Conservation (phyloP, 53 echinoderm and acorn worm species). For the Luidia sarsii region DNA sequence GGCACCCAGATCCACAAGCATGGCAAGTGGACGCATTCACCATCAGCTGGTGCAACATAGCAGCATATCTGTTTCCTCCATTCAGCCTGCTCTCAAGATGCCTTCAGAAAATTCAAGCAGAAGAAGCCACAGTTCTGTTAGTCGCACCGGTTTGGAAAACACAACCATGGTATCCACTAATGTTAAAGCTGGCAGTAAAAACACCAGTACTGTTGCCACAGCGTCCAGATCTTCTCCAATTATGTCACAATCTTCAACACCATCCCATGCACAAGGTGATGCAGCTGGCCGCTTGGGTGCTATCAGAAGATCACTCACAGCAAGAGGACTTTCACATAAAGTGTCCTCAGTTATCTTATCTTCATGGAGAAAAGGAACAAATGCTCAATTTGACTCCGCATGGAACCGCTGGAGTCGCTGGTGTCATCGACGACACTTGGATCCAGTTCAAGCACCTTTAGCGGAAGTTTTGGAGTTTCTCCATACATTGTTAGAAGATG, state of each 20-base stretch:
- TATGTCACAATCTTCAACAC: neutral
- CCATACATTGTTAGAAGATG: conserved; percentile 7
- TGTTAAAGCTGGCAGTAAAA: neutral
- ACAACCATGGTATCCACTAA: conserved; percentile 12
- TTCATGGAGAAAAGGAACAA: conserved; percentile 19
- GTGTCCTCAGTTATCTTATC: conserved; percentile 3
- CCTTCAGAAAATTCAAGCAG: conserved; percentile 6
- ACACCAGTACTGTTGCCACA: conserved; percentile 5
- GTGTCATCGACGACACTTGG: conserved; percentile 15
- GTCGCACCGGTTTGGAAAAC: neutral
- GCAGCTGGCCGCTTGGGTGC: neutral
- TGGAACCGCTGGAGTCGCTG: conserved; percentile 3
- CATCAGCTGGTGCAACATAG: neutral
- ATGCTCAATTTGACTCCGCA: neutral
- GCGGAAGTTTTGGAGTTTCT: conserved; percentile 35
- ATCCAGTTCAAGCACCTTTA: conserved; percentile 39
- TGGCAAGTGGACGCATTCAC: conserved; percentile 35
- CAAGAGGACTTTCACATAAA: neutral
- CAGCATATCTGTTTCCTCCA: conserved; percentile 26
- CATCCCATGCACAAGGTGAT: neutral
- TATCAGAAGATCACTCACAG: conserved; percentile 8
- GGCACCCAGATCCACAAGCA: conserved; percentile 22
- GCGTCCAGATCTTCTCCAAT: neutral
- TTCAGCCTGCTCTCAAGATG: conserved; percentile 7
- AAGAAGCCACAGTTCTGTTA: conserved; percentile 20